Evolutionary conservation across 2,797 vertebrate species (phyloP), one percentile per base, ranked within the genome.

Genomic region (Acropternis orthonyx): DNA sequence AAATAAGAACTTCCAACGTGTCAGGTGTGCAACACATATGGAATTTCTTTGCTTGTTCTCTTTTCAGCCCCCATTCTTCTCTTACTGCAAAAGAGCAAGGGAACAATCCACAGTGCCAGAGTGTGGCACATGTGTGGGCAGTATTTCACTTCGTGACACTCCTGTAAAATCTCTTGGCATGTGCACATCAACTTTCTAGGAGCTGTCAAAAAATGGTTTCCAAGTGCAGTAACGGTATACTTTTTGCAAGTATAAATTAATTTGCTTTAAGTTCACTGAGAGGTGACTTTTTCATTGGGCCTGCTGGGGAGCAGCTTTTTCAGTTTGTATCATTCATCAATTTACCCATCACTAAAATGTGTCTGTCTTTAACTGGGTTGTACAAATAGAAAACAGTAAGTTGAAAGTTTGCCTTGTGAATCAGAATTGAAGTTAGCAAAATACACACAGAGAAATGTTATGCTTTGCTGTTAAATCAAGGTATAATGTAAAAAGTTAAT

Each of bases 401-500:
- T 32, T 77, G 56, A 63, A 83, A 71, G 37, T 65, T 91, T 83
- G 48, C 39, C 30, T 71, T 46, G 44, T 73, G 82, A 73, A 59
- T 12, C 11, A 51, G 56, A 63, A 30, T 56, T 74, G 4, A 72
- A 80, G 75, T 28, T 74, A 83, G 74, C 36, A 43, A 73, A 88
- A 76, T 72, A 51, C 4, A 37, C 20, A 39, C 9, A 2, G 24
- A 46, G 52, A 83, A 80, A 74, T 26, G 4, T 39, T 80, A 16
- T 14, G n/a, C 26, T 74, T 93, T 81, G 56, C 30, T 39, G 28
- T 77, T 84, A 71, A 77, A 43, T 65, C 54, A 52, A 83, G 41
- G 37, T 56, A 27, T 34, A 37, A 91, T 88, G 66, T 46, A 80
- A 78, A 78, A 94, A 27, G 46, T 86, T 65, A 62, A 39, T 39